Percentiles rank a stretch among this genome's conserved stretches.
phyloP scores from a whole-genome alignment of 2,113 vertebrate genomes.

The Strigops habroptila region DNA sequence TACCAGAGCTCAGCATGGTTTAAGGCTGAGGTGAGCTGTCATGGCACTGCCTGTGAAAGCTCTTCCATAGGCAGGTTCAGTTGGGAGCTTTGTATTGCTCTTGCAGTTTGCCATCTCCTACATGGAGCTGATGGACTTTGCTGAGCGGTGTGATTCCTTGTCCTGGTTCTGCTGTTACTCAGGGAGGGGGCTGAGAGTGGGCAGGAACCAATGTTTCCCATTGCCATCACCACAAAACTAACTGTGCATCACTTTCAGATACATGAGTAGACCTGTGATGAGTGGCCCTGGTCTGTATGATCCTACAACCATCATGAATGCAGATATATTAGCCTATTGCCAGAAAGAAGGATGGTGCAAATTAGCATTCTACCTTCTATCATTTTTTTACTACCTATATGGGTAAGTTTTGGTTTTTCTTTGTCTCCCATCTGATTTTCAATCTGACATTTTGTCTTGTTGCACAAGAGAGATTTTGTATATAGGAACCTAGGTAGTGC shows the following conservation, averaged over 20 bases:
- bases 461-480: neutral
- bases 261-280: slow-evolving; percentile 96
- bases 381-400: slow-evolving; percentile 99
- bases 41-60: neutral
- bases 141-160: neutral
- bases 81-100: neutral
- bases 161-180: neutral
- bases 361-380: slow-evolving; percentile 97
- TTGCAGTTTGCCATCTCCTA: neutral
- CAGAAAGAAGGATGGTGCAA: slow-evolving; percentile 99
- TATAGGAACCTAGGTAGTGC: rapidly evolving
- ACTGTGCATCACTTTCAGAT: slow-evolving; percentile 75
- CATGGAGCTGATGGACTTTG: neutral
- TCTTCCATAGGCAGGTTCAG: rapidly evolving
- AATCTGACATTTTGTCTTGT: neutral
- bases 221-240: neutral
- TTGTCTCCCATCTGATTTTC: neutral
- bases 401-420: slow-evolving; percentile 77
- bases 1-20: neutral
- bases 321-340: slow-evolving; percentile 97
- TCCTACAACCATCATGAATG: slow-evolving; percentile 99
- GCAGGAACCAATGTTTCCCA: neutral
- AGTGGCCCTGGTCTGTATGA: slow-evolving; percentile 96
- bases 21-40: neutral
- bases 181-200: neutral